Evolutionary conservation across 2,113 vertebrate species (phyloP).

Genomic region (Terrapene triunguis): DNA sequence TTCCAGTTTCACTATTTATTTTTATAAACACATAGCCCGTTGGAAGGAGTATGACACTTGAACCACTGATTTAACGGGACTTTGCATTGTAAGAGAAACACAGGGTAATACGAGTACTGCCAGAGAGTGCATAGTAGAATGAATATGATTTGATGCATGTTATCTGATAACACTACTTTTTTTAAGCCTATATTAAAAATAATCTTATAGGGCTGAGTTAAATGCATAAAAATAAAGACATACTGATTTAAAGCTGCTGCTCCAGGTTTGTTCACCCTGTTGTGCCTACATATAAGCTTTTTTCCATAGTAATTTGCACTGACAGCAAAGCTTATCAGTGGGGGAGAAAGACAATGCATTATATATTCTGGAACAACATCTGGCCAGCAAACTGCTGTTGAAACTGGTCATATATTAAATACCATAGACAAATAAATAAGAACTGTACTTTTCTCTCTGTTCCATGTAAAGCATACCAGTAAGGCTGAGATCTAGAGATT

Average conservation of each 20-base stretch:
- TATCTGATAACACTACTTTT: neutral
- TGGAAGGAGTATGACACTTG: neutral
- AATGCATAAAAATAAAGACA: neutral
- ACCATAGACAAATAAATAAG: neutral
- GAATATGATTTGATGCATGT: neutral
- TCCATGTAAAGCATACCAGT: neutral
- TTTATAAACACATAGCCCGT: neutral
- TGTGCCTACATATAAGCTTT: neutral
- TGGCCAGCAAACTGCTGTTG: neutral
- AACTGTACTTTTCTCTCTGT: neutral
- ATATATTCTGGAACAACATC: neutral
- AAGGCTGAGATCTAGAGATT: neutral
- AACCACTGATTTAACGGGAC: neutral
- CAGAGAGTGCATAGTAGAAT: neutral
- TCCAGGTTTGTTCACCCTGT: neutral
- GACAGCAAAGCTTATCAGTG: neutral
- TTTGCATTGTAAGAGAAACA: neutral
- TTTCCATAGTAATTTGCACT: neutral
- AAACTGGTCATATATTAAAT: neutral
- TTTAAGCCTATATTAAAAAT: neutral
- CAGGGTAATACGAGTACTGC: neutral
- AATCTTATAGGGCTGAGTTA: neutral
- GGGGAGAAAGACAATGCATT: neutral
- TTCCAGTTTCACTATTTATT: neutral
- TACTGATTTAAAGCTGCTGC: neutral